phyloP scores from a whole-genome alignment of 2,888 invertebrate species.

The Electrophaes corylata region DNA sequence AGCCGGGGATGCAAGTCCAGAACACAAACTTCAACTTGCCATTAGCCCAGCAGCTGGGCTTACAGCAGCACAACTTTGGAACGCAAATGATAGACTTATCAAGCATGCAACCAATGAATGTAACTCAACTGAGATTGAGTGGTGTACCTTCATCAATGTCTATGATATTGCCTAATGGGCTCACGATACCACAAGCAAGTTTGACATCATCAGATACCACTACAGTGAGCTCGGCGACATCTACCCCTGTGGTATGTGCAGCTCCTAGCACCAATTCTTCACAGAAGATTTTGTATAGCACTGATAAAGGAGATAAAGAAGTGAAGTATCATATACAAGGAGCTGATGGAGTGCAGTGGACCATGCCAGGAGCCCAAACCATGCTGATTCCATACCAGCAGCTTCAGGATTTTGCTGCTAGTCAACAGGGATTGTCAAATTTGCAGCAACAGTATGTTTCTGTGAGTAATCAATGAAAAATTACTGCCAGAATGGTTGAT shows the following conservation, averaged over 20 bases:
- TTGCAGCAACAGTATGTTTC: conserved; percentile 78
- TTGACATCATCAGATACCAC: conserved; percentile 70
- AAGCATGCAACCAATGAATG: conserved; percentile 77
- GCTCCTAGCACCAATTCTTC: conserved; percentile 73
- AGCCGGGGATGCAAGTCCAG: conserved; percentile 75
- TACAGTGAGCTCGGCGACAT: conserved; percentile 73
- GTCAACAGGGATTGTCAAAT: conserved; percentile 66
- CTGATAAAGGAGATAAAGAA: conserved; percentile 77
- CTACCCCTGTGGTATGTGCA: conserved; percentile 77
- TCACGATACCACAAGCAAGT: conserved; percentile 72
- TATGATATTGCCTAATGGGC: conserved; percentile 75
- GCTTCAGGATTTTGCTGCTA: conserved; percentile 68
- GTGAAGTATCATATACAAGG: conserved; percentile 78
- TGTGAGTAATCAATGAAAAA: conserved; percentile 62
- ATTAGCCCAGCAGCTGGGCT: conserved; percentile 62
- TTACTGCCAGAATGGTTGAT: too few species aligned
- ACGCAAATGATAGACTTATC: conserved; percentile 76
- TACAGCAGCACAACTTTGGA: conserved; percentile 75
- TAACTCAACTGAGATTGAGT: conserved; percentile 72
- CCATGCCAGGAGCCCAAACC: conserved; percentile 76
- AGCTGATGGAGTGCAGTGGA: conserved; percentile 74
- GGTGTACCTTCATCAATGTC: conserved; percentile 79
- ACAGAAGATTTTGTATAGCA: conserved; percentile 76
- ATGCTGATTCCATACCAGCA: conserved; percentile 80
- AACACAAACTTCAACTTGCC: conserved; percentile 76